Evolutionary conservation across 1,140 invertebrate species (phyloP), one percentile per base, ranked within the genome.

Genomic region (Luehdorfia chinensis): DNA sequence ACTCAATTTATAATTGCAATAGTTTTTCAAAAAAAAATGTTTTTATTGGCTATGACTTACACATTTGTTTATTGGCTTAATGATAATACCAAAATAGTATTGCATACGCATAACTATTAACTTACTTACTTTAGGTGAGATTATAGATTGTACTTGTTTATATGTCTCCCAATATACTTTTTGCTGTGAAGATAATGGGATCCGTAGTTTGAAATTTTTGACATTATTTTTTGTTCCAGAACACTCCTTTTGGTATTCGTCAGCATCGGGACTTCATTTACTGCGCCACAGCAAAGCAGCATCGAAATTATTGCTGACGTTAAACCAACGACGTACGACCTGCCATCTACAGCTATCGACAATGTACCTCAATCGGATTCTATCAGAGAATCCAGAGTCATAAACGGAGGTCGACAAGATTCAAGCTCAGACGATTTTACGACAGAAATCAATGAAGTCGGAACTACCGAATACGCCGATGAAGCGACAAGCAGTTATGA

Each of bases 221-320:
- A n/a, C n/a, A n/a, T n/a, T n/a, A n/a, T n/a, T 18, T 12, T 43
- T 1, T 43, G n/a, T 43, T 43, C n/a, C 39, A 43, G 39, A 16
- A 30, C 8, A 16, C 8, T 43, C n/a, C 9, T 30, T 9, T 43
- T 43, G 0, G 1, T 43, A 4, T 18, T 15, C 13, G 12, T 28
- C n/a, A 30, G 25, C 25, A 18, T 34, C 15, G 13, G 27, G 2
- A 8, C 2, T 16, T 16, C 13, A 1, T 43, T 8, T 9, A 30
- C 39, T 0, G 39, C 39, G 15, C 39, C 39, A 18, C 39, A 41
- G 14, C 23, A 18, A 1, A 27, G 39, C 15, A 9, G n/a, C 11
- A 4, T 43, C 8, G 39, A 43, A 13, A 41, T 14, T n/a, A 43
- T 43, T 9, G 39, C 39, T 4, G 39, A 43, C 9, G 39, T 43